Conservation (phyloP, 2,888 invertebrate species). For the Laspeyria flexula region DNA sequence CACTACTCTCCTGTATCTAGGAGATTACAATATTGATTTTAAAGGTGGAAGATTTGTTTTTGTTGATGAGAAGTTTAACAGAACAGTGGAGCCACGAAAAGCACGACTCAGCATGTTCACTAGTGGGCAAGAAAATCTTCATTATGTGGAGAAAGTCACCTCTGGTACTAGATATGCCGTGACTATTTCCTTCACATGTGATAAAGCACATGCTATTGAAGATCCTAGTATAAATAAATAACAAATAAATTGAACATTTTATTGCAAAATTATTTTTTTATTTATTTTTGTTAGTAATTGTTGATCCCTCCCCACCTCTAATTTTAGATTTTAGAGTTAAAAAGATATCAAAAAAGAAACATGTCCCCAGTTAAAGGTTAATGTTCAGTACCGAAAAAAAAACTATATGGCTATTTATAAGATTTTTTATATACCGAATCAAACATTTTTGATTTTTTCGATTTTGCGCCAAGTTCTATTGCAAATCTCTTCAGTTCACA, state of each 20-base stretch:
- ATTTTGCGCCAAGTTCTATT: too few relatives aligned
- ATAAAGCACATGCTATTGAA: slow-evolving; percentile 88
- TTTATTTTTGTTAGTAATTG: too few relatives aligned
- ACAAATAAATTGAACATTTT: slow-evolving; percentile 46
- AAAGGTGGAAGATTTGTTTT: slow-evolving; percentile 94
- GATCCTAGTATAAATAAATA: slow-evolving; percentile 77
- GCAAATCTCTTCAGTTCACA: too few relatives aligned
- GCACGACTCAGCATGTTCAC: slow-evolving; percentile 94
- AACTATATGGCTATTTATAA: too few relatives aligned
- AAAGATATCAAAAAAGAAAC: too few relatives aligned
- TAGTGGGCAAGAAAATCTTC: slow-evolving; percentile 94
- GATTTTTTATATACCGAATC: too few relatives aligned
- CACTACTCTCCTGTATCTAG: slow-evolving; percentile 93
- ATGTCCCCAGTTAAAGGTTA: too few relatives aligned
- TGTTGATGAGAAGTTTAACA: slow-evolving; percentile 88
- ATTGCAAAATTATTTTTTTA: background rate
- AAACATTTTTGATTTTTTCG: too few relatives aligned
- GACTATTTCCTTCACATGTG: slow-evolving; percentile 95
- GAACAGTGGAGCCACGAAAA: slow-evolving; percentile 91
- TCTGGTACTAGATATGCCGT: slow-evolving; percentile 92
- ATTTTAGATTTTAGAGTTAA: too few relatives aligned
- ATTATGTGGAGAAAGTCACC: slow-evolving; percentile 92
- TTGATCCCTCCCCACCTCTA: too few relatives aligned
- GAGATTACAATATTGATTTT: slow-evolving; percentile 91
- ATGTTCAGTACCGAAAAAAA: too few relatives aligned